A percentile compares a stretch with the other conserved stretches of the same genome.
These are phyloP conservation scores for Coccyzus lansbergi DNA, from an alignment of 2,797 vertebrate genomes.

Conservation along the genomic window DNA sequence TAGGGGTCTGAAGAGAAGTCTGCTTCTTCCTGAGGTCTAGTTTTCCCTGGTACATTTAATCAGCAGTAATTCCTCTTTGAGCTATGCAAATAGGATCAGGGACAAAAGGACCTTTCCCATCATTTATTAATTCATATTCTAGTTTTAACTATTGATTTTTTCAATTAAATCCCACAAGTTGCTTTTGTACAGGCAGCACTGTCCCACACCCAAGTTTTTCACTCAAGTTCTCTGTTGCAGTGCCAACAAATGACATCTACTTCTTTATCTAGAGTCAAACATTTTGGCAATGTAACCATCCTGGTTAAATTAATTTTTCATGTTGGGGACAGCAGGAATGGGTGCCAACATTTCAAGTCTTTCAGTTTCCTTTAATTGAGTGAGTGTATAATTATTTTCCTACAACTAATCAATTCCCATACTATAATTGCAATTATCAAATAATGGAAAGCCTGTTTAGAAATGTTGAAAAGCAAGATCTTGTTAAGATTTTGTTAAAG, in stretches of 20 bases:
- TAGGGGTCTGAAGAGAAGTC: background rate
- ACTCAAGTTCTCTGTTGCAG: slow-evolving; percentile 6
- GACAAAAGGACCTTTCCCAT: background rate
- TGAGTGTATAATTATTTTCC: slow-evolving; percentile 45
- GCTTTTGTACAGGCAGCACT: background rate
- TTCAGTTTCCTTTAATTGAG: slow-evolving; percentile 50
- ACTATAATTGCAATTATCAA: slow-evolving; percentile 46
- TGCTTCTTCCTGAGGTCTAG: background rate
- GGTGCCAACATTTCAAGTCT: slow-evolving; percentile 24
- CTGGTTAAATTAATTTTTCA: slow-evolving; percentile 1
- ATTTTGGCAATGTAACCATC: background rate
- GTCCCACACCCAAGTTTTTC: background rate
- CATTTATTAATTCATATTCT: background rate
- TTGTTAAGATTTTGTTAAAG: background rate
- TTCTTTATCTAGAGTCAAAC: background rate
- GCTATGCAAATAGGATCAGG: background rate
- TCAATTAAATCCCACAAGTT: background rate
- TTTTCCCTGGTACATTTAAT: background rate
- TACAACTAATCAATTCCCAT: slow-evolving; percentile 44
- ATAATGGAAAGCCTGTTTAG: slow-evolving; percentile 27
- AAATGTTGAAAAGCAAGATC: slow-evolving; percentile 30
- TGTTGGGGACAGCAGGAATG: background rate
- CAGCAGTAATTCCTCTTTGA: background rate
- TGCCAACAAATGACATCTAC: background rate
- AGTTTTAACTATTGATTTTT: slow-evolving; percentile 27